Evolutionary conservation across 2,797 vertebrate genomes (phyloP).

Genomic region (Pelobates cultripes): DNA sequence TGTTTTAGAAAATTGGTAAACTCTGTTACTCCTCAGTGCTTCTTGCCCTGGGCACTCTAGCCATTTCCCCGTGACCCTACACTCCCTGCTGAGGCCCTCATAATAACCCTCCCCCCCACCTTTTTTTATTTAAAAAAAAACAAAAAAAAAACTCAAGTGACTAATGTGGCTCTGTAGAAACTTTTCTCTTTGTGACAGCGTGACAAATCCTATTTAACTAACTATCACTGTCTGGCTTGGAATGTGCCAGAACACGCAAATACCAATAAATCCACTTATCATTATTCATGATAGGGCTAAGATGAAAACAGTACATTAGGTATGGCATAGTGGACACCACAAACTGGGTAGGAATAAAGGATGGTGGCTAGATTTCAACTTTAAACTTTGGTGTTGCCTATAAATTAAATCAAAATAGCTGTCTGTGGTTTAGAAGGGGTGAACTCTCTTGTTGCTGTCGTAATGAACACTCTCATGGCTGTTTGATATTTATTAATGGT

Average conservation of each 20-base stretch:
- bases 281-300: slow-evolving; percentile 8
- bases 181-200: slow-evolving; percentile 65
- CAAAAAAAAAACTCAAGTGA: slow-evolving; percentile 55
- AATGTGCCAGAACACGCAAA: slow-evolving; percentile 36
- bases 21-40: slow-evolving; percentile 6
- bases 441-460: too few species aligned
- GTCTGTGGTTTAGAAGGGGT: too few species aligned
- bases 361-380: background rate
- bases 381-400: too few species aligned
- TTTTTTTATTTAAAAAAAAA: slow-evolving; percentile 7
- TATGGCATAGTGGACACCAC: background rate
- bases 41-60: background rate
- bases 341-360: background rate
- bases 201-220: slow-evolving; percentile 74
- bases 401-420: too few species aligned
- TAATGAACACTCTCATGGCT: too few species aligned
- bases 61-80: background rate
- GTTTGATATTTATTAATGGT: too few species aligned
- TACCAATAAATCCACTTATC: background rate
- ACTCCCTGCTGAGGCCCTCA: background rate
- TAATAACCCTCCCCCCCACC: slow-evolving; percentile 14
- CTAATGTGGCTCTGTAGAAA: slow-evolving; percentile 59
- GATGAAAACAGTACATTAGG: background rate
- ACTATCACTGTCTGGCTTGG: slow-evolving; percentile 51
- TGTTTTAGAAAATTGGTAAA: background rate